These are phyloP conservation scores for Eupsilia transversa DNA, from an alignment of 2,888 invertebrate genomes.

Conservation along the genomic window DNA sequence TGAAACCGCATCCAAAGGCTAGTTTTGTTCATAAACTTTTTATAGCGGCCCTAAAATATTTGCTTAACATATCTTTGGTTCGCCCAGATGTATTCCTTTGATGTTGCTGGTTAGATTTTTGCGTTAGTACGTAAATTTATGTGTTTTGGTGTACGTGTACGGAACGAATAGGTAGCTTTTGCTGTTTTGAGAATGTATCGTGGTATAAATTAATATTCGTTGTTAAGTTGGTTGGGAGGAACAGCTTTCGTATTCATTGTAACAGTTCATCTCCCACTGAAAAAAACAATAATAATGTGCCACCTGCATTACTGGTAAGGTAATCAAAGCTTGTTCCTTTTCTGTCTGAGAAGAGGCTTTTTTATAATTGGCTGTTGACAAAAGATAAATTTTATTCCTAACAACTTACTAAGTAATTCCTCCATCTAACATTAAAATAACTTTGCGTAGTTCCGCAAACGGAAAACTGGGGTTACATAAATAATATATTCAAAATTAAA, in stretches of 20 bases:
- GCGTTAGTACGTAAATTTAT: slow-evolving; percentile 32
- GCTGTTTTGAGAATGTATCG: not conserved
- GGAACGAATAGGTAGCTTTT: not conserved
- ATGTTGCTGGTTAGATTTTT: slow-evolving; percentile 56
- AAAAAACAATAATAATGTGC: not conserved
- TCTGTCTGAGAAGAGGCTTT: not conserved
- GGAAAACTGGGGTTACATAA: not conserved
- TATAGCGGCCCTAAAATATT: slow-evolving; percentile 57
- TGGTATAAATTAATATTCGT: not conserved
- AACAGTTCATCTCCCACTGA: not conserved
- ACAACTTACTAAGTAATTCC: not conserved
- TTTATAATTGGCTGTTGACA: not conserved
- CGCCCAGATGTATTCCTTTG: slow-evolving; percentile 58
- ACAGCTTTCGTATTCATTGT: not conserved
- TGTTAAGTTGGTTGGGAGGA: not conserved
- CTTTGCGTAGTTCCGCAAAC: too few relatives aligned
- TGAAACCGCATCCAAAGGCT: slow-evolving; percentile 39
- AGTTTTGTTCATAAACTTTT: slow-evolving; percentile 58
- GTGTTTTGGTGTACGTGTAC: not conserved
- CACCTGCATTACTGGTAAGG: not conserved
- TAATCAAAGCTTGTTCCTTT: not conserved
- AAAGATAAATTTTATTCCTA: not conserved
- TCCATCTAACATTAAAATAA: not conserved
- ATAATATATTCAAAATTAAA: too few relatives aligned
- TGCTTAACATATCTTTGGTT: slow-evolving; percentile 50